Percentiles rank a stretch among this genome's conserved stretches.
phyloP scores from a whole-genome alignment of 2,797 vertebrate species.

The Stomatorhinus walkeri region DNA sequence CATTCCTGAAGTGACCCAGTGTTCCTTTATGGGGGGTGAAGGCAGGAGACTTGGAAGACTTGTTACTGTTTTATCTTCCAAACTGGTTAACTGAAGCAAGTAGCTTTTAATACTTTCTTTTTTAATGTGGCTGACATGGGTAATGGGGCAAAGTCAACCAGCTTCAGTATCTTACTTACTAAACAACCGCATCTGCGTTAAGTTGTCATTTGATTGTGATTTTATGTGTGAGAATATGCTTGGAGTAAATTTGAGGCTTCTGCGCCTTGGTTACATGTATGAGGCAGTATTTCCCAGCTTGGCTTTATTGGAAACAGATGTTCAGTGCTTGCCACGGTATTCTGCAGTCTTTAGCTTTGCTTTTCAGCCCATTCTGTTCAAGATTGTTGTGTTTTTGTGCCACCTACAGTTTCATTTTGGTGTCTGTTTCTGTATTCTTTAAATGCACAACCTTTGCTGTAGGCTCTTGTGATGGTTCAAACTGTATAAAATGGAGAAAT shows the following conservation, averaged over 20 bases:
- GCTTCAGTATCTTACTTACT: conserved; percentile 39
- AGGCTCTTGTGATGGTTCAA: neutral
- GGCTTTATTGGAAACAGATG: conserved; percentile 19
- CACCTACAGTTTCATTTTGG: neutral
- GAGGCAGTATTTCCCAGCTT: neutral
- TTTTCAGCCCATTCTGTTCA: neutral
- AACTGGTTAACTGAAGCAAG: conserved; percentile 20
- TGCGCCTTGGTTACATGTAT: neutral
- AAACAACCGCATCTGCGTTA: conserved; percentile 27
- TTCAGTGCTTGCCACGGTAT: neutral
- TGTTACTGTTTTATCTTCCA: conserved; percentile 1
- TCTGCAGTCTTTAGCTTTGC: neutral
- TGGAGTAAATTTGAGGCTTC: neutral
- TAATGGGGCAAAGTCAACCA: conserved; percentile 25
- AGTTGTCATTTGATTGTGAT: neutral
- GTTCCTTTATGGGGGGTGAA: neutral
- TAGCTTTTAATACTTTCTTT: conserved; percentile 42
- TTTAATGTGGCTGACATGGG: conserved; percentile 31
- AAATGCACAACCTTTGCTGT: neutral
- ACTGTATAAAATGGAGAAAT: neutral
- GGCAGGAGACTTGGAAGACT: neutral
- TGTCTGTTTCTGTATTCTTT: neutral
- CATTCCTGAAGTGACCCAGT: neutral
- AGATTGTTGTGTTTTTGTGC: neutral
- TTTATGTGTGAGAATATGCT: neutral